A percentile compares a stretch with the other conserved stretches of the same genome.
Evolutionary conservation across 2,797 vertebrate species (phyloP).

Genomic region (Lagocephalus sceleratus): DNA sequence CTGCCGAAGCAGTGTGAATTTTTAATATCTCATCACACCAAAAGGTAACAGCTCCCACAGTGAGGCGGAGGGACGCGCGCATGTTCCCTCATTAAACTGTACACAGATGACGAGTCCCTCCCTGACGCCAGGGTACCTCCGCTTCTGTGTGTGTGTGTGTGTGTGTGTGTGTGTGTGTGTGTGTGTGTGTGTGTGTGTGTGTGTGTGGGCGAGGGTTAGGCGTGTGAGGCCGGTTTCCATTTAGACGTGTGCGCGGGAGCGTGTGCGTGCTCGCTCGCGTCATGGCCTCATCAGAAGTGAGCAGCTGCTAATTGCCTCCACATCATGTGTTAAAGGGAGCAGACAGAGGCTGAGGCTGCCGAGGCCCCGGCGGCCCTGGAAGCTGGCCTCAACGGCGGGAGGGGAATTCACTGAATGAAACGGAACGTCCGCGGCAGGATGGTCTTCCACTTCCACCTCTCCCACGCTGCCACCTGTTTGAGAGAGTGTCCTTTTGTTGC

Average conservation of each 20-base stretch:
- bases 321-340: conserved; percentile 44
- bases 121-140: conserved; percentile 29
- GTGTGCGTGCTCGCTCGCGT: conserved; percentile 42
- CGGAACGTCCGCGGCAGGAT: conserved; percentile 51
- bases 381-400: conserved; percentile 52
- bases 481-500: conserved; percentile 26
- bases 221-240: no score
- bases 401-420: conserved; percentile 58
- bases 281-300: conserved; percentile 62
- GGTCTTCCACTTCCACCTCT: conserved; percentile 45
- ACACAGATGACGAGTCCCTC: conserved; percentile 54
- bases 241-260: not conserved
- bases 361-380: conserved; percentile 45
- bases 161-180: conserved; percentile 5
- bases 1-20: conserved; percentile 71
- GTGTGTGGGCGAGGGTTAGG: no score
- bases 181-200: no score
- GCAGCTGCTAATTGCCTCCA: conserved; percentile 65
- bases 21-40: conserved; percentile 75
- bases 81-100: conserved; percentile 72
- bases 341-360: conserved; percentile 57
- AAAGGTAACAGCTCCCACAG: conserved; percentile 69
- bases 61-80: conserved; percentile 61
- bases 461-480: conserved; percentile 39
- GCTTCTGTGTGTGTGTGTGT: conserved; percentile 1